Evolutionary conservation across 2,888 invertebrate genomes (phyloP), one percentile per base, ranked within the genome.

Genomic region (Pterobdella sp.): DNA sequence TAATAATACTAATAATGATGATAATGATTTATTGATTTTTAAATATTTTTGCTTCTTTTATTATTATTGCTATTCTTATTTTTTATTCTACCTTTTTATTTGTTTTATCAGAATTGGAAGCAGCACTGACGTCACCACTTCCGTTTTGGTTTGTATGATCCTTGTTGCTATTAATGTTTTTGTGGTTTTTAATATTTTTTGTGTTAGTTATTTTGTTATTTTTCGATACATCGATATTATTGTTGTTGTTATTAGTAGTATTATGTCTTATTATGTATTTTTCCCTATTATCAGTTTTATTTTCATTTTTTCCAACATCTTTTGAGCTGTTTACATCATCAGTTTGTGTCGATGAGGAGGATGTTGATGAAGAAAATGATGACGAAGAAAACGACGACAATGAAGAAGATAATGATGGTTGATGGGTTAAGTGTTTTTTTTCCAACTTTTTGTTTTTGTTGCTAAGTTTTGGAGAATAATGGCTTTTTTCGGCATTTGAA

Each of bases 361-460:
- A 68, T n/a, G 56, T 32, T 29, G 31, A 69, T 14, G 56, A 37
- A 68, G 37, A 34, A 18, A 42, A 34, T 2, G 68, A 68, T 29
- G 68, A 37, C 18, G 68, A 37, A 37, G 49, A 29, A 1, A 49
- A 68, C 1, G 68, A 37, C 18, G 69, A 69, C 10, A 34, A 42
- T 32, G 63, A 71, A 26, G 71, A 35, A 4, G 71, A 71, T 10
- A 34, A 52, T 31, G 71, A 35, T n/a, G 1, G 18, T 65, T 65
- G 65, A 31, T 32, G 32, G 3, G 22, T 22, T 31, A 34, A 22
- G 3, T 10, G 4, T 4, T 65, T 65, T 34, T 22, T 3, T 34
- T 65, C 32, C 22, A 4, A 4, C 18, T 29, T 65, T 7, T 65
- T 31, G 4, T 65, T 34, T 10, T 65, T 31, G n/a, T 65, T 65